A percentile compares a stretch with the other conserved stretches of the same genome.
These are phyloP conservation scores for Oscheius onirici DNA, from an alignment of 2,888 invertebrate genomes.

Conservation along the genomic window DNA sequence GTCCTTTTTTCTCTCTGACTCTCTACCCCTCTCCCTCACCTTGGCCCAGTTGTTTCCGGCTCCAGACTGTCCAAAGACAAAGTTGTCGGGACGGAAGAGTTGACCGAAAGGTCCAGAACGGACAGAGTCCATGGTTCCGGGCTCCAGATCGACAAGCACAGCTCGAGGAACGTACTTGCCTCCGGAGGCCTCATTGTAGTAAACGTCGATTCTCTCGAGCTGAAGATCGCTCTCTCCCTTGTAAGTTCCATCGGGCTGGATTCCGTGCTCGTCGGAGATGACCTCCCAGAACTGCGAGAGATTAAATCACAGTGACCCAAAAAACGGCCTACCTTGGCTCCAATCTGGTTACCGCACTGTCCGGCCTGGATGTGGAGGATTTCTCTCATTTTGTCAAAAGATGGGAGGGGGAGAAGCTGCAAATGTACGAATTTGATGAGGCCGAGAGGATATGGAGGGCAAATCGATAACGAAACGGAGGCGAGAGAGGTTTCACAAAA, in stretches of 20 bases:
- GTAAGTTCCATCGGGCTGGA: constrained; percentile 88
- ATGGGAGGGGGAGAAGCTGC: not conserved
- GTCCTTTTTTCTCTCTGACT: no score
- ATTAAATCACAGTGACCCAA: not conserved
- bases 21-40: not conserved
- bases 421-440: not conserved
- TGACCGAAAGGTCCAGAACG: constrained; percentile 90
- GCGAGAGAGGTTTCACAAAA: constrained; percentile 26
- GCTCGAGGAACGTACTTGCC: constrained; percentile 79
- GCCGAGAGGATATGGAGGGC: not conserved
- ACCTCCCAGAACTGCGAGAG: constrained; percentile 66
- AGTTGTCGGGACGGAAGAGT: constrained; percentile 91
- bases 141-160: constrained; percentile 91
- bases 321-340: constrained; percentile 81
- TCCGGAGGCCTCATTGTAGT: constrained; percentile 76
- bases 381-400: constrained; percentile 80
- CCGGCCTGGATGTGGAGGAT: constrained; percentile 93
- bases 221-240: constrained; percentile 71
- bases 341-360: constrained; percentile 94
- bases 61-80: constrained; percentile 78
- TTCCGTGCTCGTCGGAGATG: constrained; percentile 79
- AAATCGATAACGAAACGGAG: constrained; percentile 3
- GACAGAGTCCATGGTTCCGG: constrained; percentile 96
- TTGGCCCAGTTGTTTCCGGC: constrained; percentile 88
- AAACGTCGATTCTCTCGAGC: constrained; percentile 76